Evolutionary conservation across 2,888 invertebrate species (phyloP), one percentile per base, ranked within the genome.

Genomic region (Drosophila hamatofila): DNA sequence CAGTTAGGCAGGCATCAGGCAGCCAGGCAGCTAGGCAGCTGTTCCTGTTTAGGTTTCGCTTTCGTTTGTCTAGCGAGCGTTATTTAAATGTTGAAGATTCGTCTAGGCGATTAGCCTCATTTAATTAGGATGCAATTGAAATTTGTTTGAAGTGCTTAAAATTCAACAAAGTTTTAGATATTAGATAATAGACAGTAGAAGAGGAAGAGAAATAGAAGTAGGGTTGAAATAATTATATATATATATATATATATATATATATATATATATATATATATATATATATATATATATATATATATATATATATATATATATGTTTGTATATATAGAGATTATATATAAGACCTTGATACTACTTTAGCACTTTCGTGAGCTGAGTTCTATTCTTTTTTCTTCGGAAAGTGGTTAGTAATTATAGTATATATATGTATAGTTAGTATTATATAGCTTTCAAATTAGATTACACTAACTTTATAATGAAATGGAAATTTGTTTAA

Each of bases 31-130:
- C 7, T 16, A 3, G 48, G 37, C 58, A 37, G 58, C 48, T 58
- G 58, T 48, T 39, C 25, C 58, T 27, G 48, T 37, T 37, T 58
- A 37, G 21, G 58, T 58, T 58, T 58, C 58, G 48, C 58, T 58
- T 58, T 58, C 58, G 48, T 58, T 58, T 48, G 27, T 12, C 48
- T 11, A 27, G 23, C 35, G 25, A 18, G 18, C 46, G 18, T 16
- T 21, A 57, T 44, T 39, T 21, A 56, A 42, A 56, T 57, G 37
- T 16, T 25, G 11, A 23, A n/a, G 54, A 54, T 54, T 54, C 51
- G 21, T 16, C 33, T 33, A n/a, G 0, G 14, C 3, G 42, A 30
- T 56, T 42, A 33, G 14, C 5, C 18, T 42, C 21, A 30, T 23
- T 42, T 27, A n/a, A 48, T 48, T 27, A n/a, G 46, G 11, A 9